Evolutionary conservation across 2,888 invertebrate genomes (phyloP).

Genomic region (Liodrosophila aerea): DNA sequence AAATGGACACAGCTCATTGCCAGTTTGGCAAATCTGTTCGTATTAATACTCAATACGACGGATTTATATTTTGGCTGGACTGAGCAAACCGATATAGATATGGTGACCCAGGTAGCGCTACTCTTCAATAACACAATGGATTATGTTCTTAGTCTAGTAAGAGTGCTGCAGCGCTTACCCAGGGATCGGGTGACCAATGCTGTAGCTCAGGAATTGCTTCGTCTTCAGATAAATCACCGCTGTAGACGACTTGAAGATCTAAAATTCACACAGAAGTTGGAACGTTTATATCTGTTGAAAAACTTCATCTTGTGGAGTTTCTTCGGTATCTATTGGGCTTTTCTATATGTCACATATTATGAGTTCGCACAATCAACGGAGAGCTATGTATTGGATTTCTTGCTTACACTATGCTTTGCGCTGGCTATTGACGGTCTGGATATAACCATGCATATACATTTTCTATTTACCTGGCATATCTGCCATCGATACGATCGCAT

Average conservation of each 20-base stretch:
- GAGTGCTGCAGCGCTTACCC: constrained; percentile 20
- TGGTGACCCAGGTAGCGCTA: not conserved
- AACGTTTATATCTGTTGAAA: constrained; percentile 23
- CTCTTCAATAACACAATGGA: constrained; percentile 12
- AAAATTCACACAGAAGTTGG: not conserved
- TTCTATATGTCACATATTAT: not conserved
- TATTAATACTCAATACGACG: fast-evolving
- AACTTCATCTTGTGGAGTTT: constrained; percentile 23
- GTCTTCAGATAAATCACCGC: constrained; percentile 18
- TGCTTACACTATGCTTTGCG: too few species aligned
- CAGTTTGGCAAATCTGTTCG: constrained; percentile 20
- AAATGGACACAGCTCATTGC: constrained; percentile 34
- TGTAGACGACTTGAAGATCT: not conserved
- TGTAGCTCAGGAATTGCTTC: constrained; percentile 5
- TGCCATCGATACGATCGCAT: constrained; percentile 11
- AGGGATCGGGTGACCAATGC: constrained; percentile 18
- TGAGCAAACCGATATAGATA: not conserved
- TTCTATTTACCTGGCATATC: constrained; percentile 35
- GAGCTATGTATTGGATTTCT: fast-evolving
- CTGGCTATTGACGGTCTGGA: constrained; percentile 8
- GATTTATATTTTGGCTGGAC: constrained; percentile 1
- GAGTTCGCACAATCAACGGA: fast-evolving
- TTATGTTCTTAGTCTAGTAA: constrained; percentile 24
- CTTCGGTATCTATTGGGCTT: not conserved
- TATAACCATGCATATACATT: constrained; percentile 27